Percentiles rank a stretch among this genome's conserved stretches.
These are phyloP conservation scores for Drosophila murphyi DNA, from an alignment of 1,140 invertebrate species.

Conservation along the genomic window DNA sequence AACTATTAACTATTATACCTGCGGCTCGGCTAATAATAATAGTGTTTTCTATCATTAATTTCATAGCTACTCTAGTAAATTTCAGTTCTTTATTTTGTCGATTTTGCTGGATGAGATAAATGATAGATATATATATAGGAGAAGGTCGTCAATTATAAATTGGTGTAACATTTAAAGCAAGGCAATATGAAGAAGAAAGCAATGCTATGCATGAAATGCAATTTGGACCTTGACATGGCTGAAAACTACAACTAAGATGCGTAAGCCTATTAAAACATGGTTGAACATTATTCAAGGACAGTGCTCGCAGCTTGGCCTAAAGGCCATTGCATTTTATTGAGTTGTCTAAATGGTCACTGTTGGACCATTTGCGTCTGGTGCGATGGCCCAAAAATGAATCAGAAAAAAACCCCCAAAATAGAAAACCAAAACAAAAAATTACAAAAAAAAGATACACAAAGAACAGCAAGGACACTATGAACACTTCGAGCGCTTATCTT, in stretches of 20 bases:
- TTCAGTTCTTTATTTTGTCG: too few relatives aligned
- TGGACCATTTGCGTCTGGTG: slow-evolving; percentile 1
- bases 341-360: slow-evolving; percentile 15
- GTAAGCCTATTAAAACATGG: not conserved
- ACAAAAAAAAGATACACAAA: slow-evolving; percentile 1
- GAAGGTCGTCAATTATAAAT: not conserved
- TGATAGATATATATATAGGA: too few relatives aligned
- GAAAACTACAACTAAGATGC: not conserved
- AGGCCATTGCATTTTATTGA: slow-evolving; percentile 47
- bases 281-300: slow-evolving; percentile 3
- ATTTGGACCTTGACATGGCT: not conserved
- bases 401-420: not conserved
- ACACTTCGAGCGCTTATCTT: slow-evolving; percentile 64
- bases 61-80: too few relatives aligned
- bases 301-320: slow-evolving; percentile 8
- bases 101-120: too few relatives aligned
- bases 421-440: slow-evolving; percentile 6
- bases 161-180: not conserved
- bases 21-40: too few relatives aligned
- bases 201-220: not conserved
- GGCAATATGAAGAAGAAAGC: too few relatives aligned
- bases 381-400: not conserved
- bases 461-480: slow-evolving; percentile 30
- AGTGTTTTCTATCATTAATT: too few relatives aligned
- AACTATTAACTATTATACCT: too few relatives aligned